Conservation (phyloP, 1,140 invertebrate genomes). For the Anoplolepis gracilipes region DNA sequence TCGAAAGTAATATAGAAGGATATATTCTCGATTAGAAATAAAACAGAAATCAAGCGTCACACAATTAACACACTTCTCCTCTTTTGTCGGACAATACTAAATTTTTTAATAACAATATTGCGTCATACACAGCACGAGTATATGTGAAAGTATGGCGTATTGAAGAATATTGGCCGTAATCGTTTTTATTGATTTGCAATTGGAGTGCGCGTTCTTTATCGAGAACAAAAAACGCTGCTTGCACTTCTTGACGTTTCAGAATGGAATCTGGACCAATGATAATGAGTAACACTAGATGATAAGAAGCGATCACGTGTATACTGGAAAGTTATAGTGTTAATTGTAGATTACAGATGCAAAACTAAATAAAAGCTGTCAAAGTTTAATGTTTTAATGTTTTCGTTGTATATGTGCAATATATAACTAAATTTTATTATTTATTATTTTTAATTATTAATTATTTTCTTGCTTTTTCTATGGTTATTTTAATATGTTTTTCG, state of each 20-base stretch:
- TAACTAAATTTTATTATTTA: background rate
- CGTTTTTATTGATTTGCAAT: background rate
- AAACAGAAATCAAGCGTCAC: background rate
- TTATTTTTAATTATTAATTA: background rate
- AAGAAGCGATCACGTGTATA: background rate
- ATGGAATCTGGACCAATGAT: constrained; percentile 14
- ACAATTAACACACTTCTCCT: background rate
- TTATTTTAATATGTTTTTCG: background rate
- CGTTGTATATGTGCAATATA: too few relatives aligned
- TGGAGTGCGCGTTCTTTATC: background rate
- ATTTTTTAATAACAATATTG: background rate
- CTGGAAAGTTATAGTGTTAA: background rate
- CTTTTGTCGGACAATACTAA: background rate
- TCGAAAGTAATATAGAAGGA: background rate
- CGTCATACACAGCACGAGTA: background rate
- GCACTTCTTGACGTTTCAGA: background rate
- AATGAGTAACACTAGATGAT: constrained; percentile 15
- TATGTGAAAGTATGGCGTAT: background rate
- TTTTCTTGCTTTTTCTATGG: background rate
- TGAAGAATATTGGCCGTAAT: background rate
- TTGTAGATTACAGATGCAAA: background rate
- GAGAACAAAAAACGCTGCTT: background rate
- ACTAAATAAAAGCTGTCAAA: background rate
- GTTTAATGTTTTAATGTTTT: background rate
- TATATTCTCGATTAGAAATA: background rate